phyloP scores from a whole-genome alignment of 2,888 invertebrate genomes.

The Drosophila mulleri region DNA sequence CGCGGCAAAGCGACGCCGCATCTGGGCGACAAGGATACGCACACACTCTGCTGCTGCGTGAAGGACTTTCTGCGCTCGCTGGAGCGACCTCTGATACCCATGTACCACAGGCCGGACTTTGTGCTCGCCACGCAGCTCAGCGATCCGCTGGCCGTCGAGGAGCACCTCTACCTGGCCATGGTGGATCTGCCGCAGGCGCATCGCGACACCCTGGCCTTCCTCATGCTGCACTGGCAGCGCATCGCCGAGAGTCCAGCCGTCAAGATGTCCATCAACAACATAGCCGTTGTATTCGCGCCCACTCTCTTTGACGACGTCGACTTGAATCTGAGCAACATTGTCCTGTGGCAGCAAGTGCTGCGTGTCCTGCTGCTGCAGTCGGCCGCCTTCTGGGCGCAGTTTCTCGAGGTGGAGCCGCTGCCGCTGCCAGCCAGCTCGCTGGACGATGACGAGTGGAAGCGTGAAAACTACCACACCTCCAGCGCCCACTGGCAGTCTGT shows the following conservation, averaged over 20 bases:
- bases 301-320: slow-evolving; percentile 67
- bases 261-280: slow-evolving; percentile 61
- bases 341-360: slow-evolving; percentile 65
- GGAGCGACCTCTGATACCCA: slow-evolving; percentile 57
- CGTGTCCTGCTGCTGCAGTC: slow-evolving; percentile 47
- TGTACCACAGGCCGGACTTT: slow-evolving; percentile 49
- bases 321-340: slow-evolving; percentile 56
- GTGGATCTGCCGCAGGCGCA: slow-evolving; percentile 52
- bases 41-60: slow-evolving; percentile 68
- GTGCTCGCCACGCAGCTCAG: slow-evolving; percentile 52
- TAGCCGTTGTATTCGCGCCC: slow-evolving; percentile 67
- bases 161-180: slow-evolving; percentile 54
- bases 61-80: slow-evolving; percentile 68
- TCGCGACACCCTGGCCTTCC: slow-evolving; percentile 66
- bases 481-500: slow-evolving; percentile 57
- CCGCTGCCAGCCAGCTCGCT: slow-evolving; percentile 31
- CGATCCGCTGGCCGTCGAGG: slow-evolving; percentile 47
- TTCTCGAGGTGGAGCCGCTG: slow-evolving; percentile 60
- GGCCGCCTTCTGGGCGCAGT: slow-evolving; percentile 59
- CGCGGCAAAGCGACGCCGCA: slow-evolving; percentile 65
- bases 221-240: slow-evolving; percentile 72
- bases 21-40: slow-evolving; percentile 63
- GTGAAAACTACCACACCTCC: slow-evolving; percentile 38
- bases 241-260: slow-evolving; percentile 61
- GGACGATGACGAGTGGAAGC: slow-evolving; percentile 52